phyloP scores from a whole-genome alignment of 92 coral and sea anemone species.

The Diadumene lineata region DNA sequence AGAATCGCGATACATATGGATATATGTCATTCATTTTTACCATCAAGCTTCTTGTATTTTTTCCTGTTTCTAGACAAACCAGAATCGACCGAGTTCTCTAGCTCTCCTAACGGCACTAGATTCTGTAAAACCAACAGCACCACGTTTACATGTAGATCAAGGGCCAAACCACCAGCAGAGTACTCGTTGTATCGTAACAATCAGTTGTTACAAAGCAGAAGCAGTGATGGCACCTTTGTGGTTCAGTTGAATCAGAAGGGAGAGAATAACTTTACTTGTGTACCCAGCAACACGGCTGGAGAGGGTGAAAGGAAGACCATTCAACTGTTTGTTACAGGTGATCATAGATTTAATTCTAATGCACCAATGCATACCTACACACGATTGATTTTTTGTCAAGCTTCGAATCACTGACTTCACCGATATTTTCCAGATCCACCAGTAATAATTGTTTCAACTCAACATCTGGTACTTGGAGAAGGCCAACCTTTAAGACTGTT shows the following conservation, averaged over 20 bases:
- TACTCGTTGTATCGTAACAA: slow-evolving; percentile 36
- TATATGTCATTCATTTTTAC: no score
- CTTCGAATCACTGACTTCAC: no score
- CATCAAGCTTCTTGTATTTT: no score
- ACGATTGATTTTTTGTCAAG: no score
- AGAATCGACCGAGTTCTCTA: neutral
- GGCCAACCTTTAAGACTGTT: no score
- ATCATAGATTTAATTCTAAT: no score
- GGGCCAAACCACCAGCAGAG: slow-evolving; percentile 39
- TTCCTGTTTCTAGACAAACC: neutral
- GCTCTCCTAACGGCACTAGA: neutral
- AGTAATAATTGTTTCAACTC: neutral
- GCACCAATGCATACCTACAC: no score
- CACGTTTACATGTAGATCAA: slow-evolving; percentile 37
- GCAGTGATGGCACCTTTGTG: slow-evolving; percentile 21
- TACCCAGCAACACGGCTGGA: slow-evolving; percentile 14
- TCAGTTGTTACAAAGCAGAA: slow-evolving; percentile 5
- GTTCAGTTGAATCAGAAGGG: slow-evolving; percentile 22
- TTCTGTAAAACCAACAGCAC: slow-evolving; percentile 17
- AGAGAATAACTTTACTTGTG: neutral
- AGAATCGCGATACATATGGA: no score
- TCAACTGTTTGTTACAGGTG: neutral
- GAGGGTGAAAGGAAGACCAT: slow-evolving; percentile 12
- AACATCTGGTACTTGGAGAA: no score
- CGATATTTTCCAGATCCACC: neutral